Base-by-base conservation (phyloP, 2,888 invertebrate species). In the Spodoptera picta region DNA sequence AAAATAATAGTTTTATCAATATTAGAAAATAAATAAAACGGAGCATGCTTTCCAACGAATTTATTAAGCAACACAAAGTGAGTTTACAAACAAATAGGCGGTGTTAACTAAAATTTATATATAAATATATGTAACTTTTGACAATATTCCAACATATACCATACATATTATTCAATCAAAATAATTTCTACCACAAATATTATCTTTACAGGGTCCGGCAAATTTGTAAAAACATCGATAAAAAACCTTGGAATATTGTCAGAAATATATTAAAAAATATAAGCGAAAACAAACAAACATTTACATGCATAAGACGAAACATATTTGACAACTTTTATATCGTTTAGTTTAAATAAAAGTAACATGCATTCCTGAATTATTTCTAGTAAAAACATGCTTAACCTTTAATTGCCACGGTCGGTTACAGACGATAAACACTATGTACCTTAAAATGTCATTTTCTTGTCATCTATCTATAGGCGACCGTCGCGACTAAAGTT, bases 41-140 rank as follows among this genome's bases (percentile, higher is more conserved):
- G n/a, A 1, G 9, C 59, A 79, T 82, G 71, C 73, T 77, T 83
- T 84, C 56, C 63, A 79, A 79, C 79, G 67, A 66, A 60, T 86
- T 86, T 86, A 86, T 82, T 86, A 77, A 80, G 79, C 83, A 79
- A 85, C 82, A 82, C 82, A 79, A 60, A 65, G 83, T 83, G 83
- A 81, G 51, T 72, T 75, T 65, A 81, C 77, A 80, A 79, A 81
- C 75, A 79, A 36, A 73, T 61, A 79, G 76, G 81, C 83, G 61
- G 77, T 80, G 82, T 74, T 73, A 78, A 68, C 57, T 64, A 60
- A 45, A 76, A 77, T 63, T 27, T 68, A 71, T 19, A 64, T 42
- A 68, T 50, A 68, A 19, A 61, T 54, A 45, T 50, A 43, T 51
- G 4, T 55, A 19, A 48, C 56, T 63, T 53, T 65, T 64, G 55